Percentiles rank a stretch among this genome's conserved stretches.
Conservation (phyloP, 2,888 invertebrate genomes). For the Tridacna crocea region DNA sequence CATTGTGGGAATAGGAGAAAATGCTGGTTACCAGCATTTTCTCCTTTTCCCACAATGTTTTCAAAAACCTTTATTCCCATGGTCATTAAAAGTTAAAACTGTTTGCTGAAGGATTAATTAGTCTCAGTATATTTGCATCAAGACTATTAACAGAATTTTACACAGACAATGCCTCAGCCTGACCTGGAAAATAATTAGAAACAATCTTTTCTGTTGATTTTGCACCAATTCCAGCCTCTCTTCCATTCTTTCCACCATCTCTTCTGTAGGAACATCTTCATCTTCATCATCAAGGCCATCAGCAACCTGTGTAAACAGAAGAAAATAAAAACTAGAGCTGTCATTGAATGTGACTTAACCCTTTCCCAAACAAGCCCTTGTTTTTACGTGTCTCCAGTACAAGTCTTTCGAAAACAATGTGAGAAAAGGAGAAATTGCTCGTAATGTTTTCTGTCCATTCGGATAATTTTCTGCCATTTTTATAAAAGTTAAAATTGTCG, state of each 20-base stretch:
- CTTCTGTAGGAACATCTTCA: conserved; percentile 88
- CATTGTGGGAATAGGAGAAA: neutral
- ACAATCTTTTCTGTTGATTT: conserved; percentile 98
- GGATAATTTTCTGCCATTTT: too few relatives aligned
- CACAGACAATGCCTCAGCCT: too few relatives aligned
- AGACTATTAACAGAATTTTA: too few relatives aligned
- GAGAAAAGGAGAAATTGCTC: too few relatives aligned
- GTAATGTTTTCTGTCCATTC: too few relatives aligned
- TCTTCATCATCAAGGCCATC: conserved; percentile 80
- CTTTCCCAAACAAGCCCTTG: too few relatives aligned
- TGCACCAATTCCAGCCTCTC: conserved; percentile 97
- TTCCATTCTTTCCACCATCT: conserved; percentile 97
- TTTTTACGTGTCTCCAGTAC: too few relatives aligned
- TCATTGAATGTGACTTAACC: too few relatives aligned
- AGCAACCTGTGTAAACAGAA: conserved; percentile 65
- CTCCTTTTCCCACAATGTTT: neutral
- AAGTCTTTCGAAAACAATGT: too few relatives aligned
- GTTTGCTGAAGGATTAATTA: too few relatives aligned
- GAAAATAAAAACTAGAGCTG: neutral
- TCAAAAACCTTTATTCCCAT: neutral
- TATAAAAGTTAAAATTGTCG: too few relatives aligned
- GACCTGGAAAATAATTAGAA: conserved; percentile 97
- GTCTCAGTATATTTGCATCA: too few relatives aligned
- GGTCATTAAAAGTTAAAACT: conserved; percentile 6
- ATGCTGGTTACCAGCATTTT: neutral